Percentiles rank a stretch among this genome's conserved stretches.
Evolutionary conservation across 1,140 invertebrate species (phyloP).

Genomic region (Antheraea pernyi): DNA sequence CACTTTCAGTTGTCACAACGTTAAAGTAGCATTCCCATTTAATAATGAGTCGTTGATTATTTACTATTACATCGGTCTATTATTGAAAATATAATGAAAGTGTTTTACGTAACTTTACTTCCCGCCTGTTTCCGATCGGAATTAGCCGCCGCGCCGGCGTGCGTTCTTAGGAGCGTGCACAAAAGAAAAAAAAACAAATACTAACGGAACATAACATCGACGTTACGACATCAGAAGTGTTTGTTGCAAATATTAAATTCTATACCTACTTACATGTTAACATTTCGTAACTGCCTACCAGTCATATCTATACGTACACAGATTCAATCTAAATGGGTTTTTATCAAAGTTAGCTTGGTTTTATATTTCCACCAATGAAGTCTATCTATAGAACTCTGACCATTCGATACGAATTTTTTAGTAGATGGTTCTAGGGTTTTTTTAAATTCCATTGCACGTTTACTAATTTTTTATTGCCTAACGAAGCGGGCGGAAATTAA

Average conservation of each 20-base stretch:
- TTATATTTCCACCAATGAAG: too few species aligned
- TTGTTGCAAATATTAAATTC: neutral
- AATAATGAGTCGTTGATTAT: slow-evolving; percentile 18
- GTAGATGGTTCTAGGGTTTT: too few species aligned
- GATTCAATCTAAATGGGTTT: too few species aligned
- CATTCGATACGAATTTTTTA: too few species aligned
- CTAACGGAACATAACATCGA: neutral
- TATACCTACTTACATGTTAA: neutral
- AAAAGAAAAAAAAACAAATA: slow-evolving; percentile 6
- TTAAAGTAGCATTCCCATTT: slow-evolving; percentile 26
- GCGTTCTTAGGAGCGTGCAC: slow-evolving; percentile 20
- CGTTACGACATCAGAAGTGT: neutral
- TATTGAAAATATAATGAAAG: slow-evolving; percentile 61
- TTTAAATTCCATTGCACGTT: too few species aligned
- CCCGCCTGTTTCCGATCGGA: slow-evolving; percentile 30
- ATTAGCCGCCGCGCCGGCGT: neutral
- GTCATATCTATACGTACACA: too few species aligned
- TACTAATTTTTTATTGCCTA: too few species aligned
- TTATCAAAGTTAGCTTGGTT: too few species aligned
- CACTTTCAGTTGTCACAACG: slow-evolving; percentile 16
- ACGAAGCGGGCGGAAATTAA: too few species aligned
- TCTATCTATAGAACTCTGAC: too few species aligned
- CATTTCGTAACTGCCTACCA: too few species aligned
- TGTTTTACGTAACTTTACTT: slow-evolving; percentile 41
- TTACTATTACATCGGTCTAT: slow-evolving; percentile 20